Percentiles rank a stretch among this genome's conserved stretches.
Evolutionary conservation across 2,113 vertebrate species (phyloP).

Genomic region (Percina caprodes): DNA sequence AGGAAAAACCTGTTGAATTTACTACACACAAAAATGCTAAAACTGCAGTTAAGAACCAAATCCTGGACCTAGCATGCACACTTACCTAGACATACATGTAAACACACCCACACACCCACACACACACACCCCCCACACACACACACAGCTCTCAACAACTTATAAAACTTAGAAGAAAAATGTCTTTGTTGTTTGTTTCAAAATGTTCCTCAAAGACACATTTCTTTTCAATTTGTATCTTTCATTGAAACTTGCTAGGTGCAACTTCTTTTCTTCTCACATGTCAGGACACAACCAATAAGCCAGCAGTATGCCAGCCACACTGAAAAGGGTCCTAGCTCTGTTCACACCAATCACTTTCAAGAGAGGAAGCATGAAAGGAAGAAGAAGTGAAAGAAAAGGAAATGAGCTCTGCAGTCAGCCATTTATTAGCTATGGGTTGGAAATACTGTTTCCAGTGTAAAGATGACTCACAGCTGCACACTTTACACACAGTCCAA

Average conservation of each 20-base stretch:
- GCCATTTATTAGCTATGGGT: not conserved
- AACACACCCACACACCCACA: no score
- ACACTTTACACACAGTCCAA: not conserved
- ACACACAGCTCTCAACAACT: not conserved
- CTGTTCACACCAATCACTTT: conserved; percentile 16
- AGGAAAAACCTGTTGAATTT: not conserved
- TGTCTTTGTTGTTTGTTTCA: not conserved
- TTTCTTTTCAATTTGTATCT: not conserved
- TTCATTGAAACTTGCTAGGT: not conserved
- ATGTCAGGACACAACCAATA: not conserved
- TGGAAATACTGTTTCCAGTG: conserved; percentile 3
- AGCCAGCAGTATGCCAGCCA: not conserved
- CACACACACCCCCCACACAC: no score
- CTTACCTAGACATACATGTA: conserved; percentile 24
- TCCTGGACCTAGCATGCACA: conserved; percentile 34
- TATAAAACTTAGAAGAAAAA: not conserved
- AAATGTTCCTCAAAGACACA: not conserved
- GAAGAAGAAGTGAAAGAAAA: conserved; percentile 40
- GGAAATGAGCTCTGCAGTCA: conserved; percentile 31
- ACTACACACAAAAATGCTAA: not conserved
- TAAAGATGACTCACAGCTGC: not conserved
- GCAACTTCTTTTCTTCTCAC: not conserved
- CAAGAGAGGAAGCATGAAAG: conserved; percentile 39
- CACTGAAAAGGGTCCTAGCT: not conserved
- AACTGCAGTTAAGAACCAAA: conserved; percentile 13